These are phyloP conservation scores for Erythrocercus mccallii DNA, from an alignment of 2,113 vertebrate genomes.

Conservation along the genomic window DNA sequence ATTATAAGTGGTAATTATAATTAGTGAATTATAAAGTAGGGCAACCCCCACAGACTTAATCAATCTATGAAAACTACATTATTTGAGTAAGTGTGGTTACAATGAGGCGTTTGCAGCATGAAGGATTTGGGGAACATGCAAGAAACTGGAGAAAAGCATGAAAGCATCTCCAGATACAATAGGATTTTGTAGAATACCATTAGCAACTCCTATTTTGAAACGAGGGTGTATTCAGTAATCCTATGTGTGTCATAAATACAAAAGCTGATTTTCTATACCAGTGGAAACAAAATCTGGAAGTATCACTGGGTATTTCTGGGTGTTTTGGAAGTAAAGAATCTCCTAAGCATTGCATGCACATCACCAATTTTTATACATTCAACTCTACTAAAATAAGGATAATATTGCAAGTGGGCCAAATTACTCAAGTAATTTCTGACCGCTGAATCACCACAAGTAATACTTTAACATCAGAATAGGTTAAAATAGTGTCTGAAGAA, in stretches of 20 bases:
- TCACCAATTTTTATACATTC: background rate
- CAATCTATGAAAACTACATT: background rate
- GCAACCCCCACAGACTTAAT: background rate
- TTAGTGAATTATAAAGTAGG: background rate
- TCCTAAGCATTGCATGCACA: background rate
- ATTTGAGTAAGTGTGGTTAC: background rate
- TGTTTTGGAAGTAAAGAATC: background rate
- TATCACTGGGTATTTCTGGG: background rate
- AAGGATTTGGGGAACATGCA: background rate
- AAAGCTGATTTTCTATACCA: background rate
- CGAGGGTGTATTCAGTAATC: background rate
- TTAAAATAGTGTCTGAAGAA: background rate
- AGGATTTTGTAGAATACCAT: background rate
- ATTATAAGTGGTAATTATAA: background rate
- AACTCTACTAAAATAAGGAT: background rate
- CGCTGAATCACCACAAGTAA: background rate
- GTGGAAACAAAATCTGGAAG: background rate
- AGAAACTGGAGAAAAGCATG: background rate
- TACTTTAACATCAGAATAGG: background rate
- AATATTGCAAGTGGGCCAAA: background rate
- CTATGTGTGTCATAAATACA: background rate
- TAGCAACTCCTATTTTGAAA: background rate
- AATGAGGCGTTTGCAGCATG: background rate
- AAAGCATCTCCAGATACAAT: background rate
- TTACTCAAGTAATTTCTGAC: background rate